phyloP scores from a whole-genome alignment of 2,888 invertebrate genomes.

The Perizoma flavofasciatum region DNA sequence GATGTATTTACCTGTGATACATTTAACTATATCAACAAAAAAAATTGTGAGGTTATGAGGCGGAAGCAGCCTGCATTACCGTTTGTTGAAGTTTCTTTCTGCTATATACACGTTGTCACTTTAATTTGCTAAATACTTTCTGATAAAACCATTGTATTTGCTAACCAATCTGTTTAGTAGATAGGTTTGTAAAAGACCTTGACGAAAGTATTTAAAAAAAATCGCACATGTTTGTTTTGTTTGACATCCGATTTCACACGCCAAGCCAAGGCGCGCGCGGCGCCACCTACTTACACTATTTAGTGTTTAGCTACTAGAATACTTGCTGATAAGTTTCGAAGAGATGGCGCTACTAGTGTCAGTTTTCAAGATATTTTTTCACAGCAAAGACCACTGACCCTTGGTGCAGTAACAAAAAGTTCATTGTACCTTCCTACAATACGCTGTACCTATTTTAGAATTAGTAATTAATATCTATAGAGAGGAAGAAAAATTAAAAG shows the following conservation, averaged over 20 bases:
- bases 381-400: slow-evolving; percentile 15
- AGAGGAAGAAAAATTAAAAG: too few species aligned
- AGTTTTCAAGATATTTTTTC: slow-evolving; percentile 36
- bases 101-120: slow-evolving; percentile 3
- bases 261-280: slow-evolving; percentile 25
- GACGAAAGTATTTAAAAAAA: slow-evolving; percentile 52
- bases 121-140: neutral
- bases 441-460: too few species aligned
- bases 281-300: slow-evolving; percentile 53
- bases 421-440: slow-evolving; percentile 1
- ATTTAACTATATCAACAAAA: slow-evolving; percentile 35
- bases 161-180: slow-evolving; percentile 1
- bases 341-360: slow-evolving; percentile 62
- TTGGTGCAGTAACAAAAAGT: neutral
- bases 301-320: slow-evolving; percentile 13
- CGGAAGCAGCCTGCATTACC: slow-evolving; percentile 52
- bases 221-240: slow-evolving; percentile 57
- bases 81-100: neutral
- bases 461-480: too few species aligned
- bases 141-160: slow-evolving; percentile 12
- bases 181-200: neutral
- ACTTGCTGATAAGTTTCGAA: slow-evolving; percentile 32
- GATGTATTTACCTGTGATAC: slow-evolving; percentile 20
- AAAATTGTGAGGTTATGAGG: slow-evolving; percentile 64
- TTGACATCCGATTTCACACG: slow-evolving; percentile 41